Base-by-base conservation (phyloP, 2,113 vertebrate species). In the Paraplagusia blochii region DNA sequence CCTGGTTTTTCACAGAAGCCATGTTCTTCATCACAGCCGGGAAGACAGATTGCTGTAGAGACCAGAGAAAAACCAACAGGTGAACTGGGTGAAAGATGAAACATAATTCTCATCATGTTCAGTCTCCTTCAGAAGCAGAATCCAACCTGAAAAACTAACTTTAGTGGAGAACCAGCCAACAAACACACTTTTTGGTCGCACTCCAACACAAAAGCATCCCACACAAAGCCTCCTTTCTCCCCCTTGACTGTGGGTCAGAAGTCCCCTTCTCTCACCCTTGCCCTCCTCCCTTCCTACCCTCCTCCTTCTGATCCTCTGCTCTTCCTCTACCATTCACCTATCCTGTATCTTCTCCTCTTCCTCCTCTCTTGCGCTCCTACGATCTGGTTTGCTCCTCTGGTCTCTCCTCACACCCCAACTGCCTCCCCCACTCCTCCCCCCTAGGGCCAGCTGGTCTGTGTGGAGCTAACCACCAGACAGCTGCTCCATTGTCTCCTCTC, bases 401-500 rank as follows among this genome's bases (percentile, higher is more conserved):
- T 68, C 64, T 66, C 66, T 63, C 63, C 58, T 74, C 54, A 8
- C 70, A 15, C 46, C 69, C 76, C 65, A 29, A 12, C 38, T 11
- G 38, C 38, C 38, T 13, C 38, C 38, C 46, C 67, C 53, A 38
- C 16, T 29, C 39, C 11, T 55, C 34, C 34, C 77, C 65, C 73
- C 66, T 66, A 74, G 77, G 77, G 87, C 87, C 97, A 99, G 97
- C 97, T 99, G 97, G 97, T 93, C 90, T 94, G 93, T 95, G 95
- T 93, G 92, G 93, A 92, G 92, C 94, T 93, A 95, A 93, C 87
- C 83, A 93, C 92, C 90, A 91, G 95, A 98, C 97, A 99, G 97
- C 97, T 99, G 96, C 96, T 93, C 95, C 88, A 98, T 99, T 98
- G 97, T 99, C 91, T 94, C 90, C 90, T 88, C 93, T 95, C 94